phyloP scores from a whole-genome alignment of 2,113 vertebrate species.

The Colistium nudipinnis region DNA sequence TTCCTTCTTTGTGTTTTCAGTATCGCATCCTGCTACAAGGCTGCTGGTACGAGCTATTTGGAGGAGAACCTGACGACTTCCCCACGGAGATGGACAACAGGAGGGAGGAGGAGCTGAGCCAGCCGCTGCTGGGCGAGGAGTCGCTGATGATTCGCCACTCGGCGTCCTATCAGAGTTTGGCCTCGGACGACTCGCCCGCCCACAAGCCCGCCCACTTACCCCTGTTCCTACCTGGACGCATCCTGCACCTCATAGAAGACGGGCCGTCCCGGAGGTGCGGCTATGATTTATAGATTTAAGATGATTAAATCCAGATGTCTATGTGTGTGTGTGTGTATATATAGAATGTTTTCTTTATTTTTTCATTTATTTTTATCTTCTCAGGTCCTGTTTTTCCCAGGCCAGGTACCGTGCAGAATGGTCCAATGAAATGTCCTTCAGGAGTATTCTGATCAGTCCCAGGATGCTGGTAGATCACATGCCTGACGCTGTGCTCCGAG shows the following conservation, averaged over 20 bases:
- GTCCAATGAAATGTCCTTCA: conserved; percentile 86
- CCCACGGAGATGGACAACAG: conserved; percentile 90
- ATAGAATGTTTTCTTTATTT: neutral
- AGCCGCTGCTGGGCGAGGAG: conserved; percentile 92
- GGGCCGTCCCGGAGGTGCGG: conserved; percentile 85
- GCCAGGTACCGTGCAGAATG: conserved; percentile 85
- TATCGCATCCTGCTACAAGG: conserved; percentile 93
- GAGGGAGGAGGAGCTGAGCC: conserved; percentile 81
- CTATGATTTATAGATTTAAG: neutral
- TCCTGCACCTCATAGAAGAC: conserved; percentile 91
- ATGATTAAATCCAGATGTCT: neutral
- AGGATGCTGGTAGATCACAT: conserved; percentile 95
- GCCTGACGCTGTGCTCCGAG: conserved; percentile 88
- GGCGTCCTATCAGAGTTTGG: conserved; percentile 85
- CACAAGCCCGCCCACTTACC: conserved; percentile 83
- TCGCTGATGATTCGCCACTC: conserved; percentile 86
- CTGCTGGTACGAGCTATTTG: conserved; percentile 94
- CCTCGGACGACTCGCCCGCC: conserved; percentile 82
- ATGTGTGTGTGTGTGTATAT: neutral
- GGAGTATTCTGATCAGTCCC: conserved; percentile 92
- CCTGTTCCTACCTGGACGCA: conserved; percentile 90
- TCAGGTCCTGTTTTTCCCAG: conserved; percentile 87
- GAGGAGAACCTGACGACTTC: conserved; percentile 87
- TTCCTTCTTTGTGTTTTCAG: conserved; percentile 73
- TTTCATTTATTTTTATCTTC: neutral